These are phyloP conservation scores for Melangyna quadrimaculata DNA, from an alignment of 2,888 invertebrate species.

Conservation along the genomic window DNA sequence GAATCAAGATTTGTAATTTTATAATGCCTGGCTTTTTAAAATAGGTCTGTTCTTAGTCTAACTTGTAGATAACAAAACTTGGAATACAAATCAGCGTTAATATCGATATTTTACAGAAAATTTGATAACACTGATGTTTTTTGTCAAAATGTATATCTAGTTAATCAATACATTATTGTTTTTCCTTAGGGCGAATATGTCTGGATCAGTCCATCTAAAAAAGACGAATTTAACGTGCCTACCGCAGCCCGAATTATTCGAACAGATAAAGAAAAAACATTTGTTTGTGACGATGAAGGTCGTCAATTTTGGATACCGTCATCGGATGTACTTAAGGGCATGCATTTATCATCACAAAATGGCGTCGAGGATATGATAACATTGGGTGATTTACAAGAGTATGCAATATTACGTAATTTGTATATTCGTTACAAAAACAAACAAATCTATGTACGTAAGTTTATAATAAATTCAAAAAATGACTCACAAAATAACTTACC, in stretches of 20 bases:
- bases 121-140: neutral
- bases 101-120: too few species aligned
- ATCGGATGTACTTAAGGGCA: slow-evolving; percentile 85
- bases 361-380: slow-evolving; percentile 98
- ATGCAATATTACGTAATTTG: slow-evolving; percentile 94
- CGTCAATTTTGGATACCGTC: slow-evolving; percentile 85
- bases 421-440: slow-evolving; percentile 93
- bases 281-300: slow-evolving; percentile 92
- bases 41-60: too few species aligned
- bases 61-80: too few species aligned
- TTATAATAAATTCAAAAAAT: neutral
- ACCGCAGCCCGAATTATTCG: slow-evolving; percentile 91
- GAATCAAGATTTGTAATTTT: too few species aligned
- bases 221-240: slow-evolving; percentile 90
- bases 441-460: slow-evolving; percentile 85
- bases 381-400: slow-evolving; percentile 96
- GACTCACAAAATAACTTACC: neutral
- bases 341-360: slow-evolving; percentile 89
- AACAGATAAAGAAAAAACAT: slow-evolving; percentile 88
- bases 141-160: neutral
- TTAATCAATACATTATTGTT: neutral
- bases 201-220: slow-evolving; percentile 91
- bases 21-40: too few species aligned
- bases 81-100: too few species aligned
- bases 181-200: slow-evolving; percentile 89